These are phyloP conservation scores for Polypterus bichir DNA, from an alignment of 2,113 vertebrate species.

Conservation along the genomic window DNA sequence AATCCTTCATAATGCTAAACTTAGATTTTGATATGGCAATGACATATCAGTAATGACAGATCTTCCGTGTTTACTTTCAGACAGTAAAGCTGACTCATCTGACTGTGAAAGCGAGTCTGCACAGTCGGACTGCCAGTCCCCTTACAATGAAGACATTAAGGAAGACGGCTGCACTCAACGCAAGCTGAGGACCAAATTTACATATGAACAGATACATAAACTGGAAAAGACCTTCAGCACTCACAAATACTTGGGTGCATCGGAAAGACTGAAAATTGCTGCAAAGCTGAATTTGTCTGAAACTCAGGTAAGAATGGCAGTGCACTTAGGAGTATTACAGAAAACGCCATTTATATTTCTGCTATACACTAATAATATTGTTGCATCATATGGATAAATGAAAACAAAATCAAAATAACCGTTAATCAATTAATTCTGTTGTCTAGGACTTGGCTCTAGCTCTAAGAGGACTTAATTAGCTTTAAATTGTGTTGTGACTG, in stretches of 20 bases:
- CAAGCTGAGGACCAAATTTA: conserved; percentile 58
- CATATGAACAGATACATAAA: conserved; percentile 48
- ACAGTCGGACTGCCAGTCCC: conserved; percentile 20
- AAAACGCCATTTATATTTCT: no score
- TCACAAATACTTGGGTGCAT: conserved; percentile 55
- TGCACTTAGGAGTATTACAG: no score
- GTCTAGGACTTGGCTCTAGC: no score
- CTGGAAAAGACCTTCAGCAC: conserved; percentile 63
- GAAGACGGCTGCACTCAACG: conserved; percentile 24
- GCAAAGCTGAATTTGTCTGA: conserved; percentile 53
- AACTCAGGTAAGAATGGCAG: conserved; percentile 48
- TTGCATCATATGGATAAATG: no score
- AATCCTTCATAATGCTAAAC: no score
- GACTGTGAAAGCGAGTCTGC: conserved; percentile 50
- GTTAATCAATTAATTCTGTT: no score
- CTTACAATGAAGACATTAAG: conserved; percentile 14
- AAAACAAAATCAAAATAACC: no score
- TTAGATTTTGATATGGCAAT: no score
- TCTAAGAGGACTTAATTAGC: no score
- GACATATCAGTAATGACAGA: no score
- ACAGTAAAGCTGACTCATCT: conserved; percentile 42
- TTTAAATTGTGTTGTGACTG: no score
- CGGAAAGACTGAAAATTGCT: conserved; percentile 53
- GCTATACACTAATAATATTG: no score
- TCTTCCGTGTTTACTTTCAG: conserved; percentile 31